phyloP scores from a whole-genome alignment of 2,888 invertebrate genomes.

The Phengaris alcon region DNA sequence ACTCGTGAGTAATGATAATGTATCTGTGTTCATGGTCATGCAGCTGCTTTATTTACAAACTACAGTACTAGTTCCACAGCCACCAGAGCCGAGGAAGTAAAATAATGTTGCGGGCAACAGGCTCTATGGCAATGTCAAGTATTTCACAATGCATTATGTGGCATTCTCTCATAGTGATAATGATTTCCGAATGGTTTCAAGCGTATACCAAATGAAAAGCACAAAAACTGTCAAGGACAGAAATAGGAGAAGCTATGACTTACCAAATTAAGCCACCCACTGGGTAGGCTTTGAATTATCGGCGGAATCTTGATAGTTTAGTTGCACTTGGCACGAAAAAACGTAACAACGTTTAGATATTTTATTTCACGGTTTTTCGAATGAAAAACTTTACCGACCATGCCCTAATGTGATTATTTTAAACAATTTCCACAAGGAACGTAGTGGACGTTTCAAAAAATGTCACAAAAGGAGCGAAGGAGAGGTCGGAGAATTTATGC shows the following conservation, averaged over 20 bases:
- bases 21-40: neutral
- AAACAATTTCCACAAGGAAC: constrained; percentile 60
- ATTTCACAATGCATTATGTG: neutral
- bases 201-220: neutral
- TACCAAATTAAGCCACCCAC: constrained; percentile 88
- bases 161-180: neutral
- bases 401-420: constrained; percentile 68
- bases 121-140: neutral
- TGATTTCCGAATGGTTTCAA: neutral
- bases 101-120: neutral
- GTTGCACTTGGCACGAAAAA: constrained; percentile 78
- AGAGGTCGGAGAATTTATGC: constrained; percentile 30
- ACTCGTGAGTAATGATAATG: neutral
- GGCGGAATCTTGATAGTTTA: constrained; percentile 90
- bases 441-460: constrained; percentile 62
- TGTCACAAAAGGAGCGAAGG: constrained; percentile 65
- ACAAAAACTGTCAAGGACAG: neutral
- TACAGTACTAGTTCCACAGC: neutral
- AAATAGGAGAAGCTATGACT: constrained; percentile 50
- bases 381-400: constrained; percentile 71
- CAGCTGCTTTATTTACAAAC: neutral
- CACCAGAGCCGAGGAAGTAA: neutral
- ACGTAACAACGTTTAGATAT: constrained; percentile 70
- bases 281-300: constrained; percentile 87
- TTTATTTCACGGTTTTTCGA: constrained; percentile 67